These are phyloP conservation scores for Drosophila barbarae DNA, from an alignment of 2,888 invertebrate species.

Conservation along the genomic window DNA sequence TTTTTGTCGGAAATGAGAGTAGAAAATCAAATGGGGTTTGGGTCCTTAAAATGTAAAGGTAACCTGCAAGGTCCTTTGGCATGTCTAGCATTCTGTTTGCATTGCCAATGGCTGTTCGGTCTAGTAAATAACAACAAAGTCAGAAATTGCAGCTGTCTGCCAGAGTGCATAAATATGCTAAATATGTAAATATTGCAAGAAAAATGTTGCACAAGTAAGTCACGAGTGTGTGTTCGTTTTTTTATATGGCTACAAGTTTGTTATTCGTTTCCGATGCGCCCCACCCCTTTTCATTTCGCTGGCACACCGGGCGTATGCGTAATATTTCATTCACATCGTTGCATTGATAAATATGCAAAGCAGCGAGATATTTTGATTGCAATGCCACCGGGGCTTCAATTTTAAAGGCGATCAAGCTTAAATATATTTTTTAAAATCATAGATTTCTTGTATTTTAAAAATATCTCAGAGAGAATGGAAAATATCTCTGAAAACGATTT, in stretches of 20 bases:
- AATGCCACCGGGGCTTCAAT: conserved; percentile 53
- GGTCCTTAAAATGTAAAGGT: conserved; percentile 15
- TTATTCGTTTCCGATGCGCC: conserved; percentile 28
- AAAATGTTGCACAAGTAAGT: conserved; percentile 50
- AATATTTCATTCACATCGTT: conserved; percentile 44
- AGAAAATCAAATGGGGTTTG: neutral
- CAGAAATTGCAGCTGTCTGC: conserved; percentile 39
- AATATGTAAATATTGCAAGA: conserved; percentile 62
- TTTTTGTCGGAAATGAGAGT: conserved; percentile 1
- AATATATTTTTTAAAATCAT: neutral
- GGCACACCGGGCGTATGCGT: conserved; percentile 52
- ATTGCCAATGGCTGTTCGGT: conserved; percentile 64
- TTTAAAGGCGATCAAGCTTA: conserved; percentile 48
- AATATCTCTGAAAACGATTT: neutral
- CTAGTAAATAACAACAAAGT: conserved; percentile 44
- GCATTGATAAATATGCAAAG: conserved; percentile 54
- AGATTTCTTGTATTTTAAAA: neutral
- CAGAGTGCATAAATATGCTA: conserved; percentile 61
- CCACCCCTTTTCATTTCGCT: conserved; percentile 14
- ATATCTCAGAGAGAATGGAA: no score
- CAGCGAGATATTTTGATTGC: conserved; percentile 56
- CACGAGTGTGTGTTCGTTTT: conserved; percentile 38
- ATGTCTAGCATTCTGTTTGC: conserved; percentile 65
- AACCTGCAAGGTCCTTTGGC: conserved; percentile 44
- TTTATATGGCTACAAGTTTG: conserved; percentile 36